phyloP scores from a whole-genome alignment of 92 coral and sea anemone species.

The Epizoanthus scotinus region DNA sequence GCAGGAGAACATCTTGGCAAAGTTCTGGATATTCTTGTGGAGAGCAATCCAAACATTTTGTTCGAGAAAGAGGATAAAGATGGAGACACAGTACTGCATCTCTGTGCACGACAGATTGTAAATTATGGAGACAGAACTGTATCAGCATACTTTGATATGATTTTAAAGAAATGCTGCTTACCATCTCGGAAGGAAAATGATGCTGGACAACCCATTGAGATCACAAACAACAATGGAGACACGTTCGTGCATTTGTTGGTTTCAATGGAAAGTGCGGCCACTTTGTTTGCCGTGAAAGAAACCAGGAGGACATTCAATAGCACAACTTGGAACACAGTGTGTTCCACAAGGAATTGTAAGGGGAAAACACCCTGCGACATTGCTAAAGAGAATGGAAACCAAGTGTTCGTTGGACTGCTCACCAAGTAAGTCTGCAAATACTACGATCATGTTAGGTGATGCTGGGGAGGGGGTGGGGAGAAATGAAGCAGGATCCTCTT shows the following conservation, averaged over 20 bases:
- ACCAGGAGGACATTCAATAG: not conserved
- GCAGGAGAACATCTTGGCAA: not conserved
- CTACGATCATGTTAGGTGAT: no score
- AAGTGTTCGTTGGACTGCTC: not conserved
- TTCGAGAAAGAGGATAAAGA: not conserved
- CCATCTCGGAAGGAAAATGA: not conserved
- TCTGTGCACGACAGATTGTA: not conserved
- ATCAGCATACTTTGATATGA: not conserved
- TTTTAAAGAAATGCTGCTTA: not conserved
- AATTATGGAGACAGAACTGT: not conserved
- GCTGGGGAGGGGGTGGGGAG: no score
- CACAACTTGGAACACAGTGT: not conserved
- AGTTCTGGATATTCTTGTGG: not conserved
- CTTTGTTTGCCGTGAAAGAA: not conserved
- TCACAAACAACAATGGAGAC: slow-evolving; percentile 1
- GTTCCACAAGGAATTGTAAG: not conserved
- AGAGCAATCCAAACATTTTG: not conserved
- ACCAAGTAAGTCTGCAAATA: not conserved
- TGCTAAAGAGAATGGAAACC: not conserved
- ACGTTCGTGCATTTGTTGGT: not conserved
- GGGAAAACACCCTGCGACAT: not conserved
- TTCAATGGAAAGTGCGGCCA: not conserved
- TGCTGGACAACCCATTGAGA: not conserved
- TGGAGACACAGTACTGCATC: not conserved
- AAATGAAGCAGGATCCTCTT: no score